A percentile compares a stretch with the other conserved stretches of the same genome.
Evolutionary conservation across 2,888 invertebrate genomes (phyloP).

Genomic region (Watsonalla cultraria): DNA sequence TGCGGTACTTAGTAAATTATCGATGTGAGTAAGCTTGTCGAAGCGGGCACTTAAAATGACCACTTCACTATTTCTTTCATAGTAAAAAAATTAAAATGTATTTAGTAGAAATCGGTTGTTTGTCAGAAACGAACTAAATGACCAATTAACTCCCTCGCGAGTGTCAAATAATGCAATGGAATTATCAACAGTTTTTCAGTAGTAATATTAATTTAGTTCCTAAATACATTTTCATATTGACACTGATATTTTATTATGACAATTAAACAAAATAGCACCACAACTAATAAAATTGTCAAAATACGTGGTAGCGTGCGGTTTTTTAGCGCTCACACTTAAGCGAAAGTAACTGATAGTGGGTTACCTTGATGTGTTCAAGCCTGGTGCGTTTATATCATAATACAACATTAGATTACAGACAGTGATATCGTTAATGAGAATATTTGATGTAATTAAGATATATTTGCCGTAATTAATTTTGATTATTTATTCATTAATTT

Average conservation of each 20-base stretch:
- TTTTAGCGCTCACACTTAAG: conserved; percentile 21
- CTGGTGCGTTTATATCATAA: conserved; percentile 3
- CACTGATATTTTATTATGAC: too few relatives aligned
- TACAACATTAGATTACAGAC: conserved; percentile 34
- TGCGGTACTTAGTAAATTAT: conserved; percentile 29
- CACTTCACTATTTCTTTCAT: conserved; percentile 5
- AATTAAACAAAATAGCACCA: too few relatives aligned
- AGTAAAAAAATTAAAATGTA: too few relatives aligned
- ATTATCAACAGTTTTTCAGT: too few relatives aligned
- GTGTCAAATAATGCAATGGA: too few relatives aligned
- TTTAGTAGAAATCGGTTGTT: background rate
- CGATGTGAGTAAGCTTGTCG: conserved; percentile 10
- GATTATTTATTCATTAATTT: background rate
- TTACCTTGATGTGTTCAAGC: conserved; percentile 49
- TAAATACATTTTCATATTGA: too few relatives aligned
- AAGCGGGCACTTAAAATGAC: conserved; percentile 26
- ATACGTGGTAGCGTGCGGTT: too few relatives aligned
- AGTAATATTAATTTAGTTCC: too few relatives aligned
- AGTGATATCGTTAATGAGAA: background rate
- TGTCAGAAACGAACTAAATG: background rate
- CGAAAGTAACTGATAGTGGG: conserved; percentile 61
- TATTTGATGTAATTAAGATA: conserved; percentile 5
- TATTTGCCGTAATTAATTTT: background rate
- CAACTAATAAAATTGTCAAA: too few relatives aligned
- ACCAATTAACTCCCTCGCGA: too few relatives aligned